These are phyloP conservation scores for Ptilonorhynchus violaceus DNA, from an alignment of 2,113 vertebrate genomes.

Conservation along the genomic window DNA sequence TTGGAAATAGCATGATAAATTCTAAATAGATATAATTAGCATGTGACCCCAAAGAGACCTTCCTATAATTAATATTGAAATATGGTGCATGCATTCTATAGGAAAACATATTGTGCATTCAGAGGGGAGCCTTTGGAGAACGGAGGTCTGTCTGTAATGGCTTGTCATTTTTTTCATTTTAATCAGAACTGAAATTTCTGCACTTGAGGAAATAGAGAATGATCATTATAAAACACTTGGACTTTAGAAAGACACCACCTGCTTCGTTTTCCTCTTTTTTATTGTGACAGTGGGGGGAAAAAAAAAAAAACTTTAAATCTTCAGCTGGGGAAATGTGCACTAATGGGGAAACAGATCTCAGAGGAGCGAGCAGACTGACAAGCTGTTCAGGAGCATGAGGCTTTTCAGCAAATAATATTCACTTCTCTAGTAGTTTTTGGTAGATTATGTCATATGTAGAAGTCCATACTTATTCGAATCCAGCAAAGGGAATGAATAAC, in stretches of 20 bases:
- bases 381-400: neutral
- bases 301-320: neutral
- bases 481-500: neutral
- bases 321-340: neutral
- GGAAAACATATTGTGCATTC: conserved; percentile 27
- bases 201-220: conserved; percentile 7
- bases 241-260: conserved; percentile 1
- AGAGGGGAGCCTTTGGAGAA: neutral
- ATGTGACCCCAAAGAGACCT: conserved; percentile 54
- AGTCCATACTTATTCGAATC: neutral
- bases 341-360: conserved; percentile 26
- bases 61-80: conserved; percentile 49
- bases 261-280: neutral
- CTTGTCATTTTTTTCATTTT: neutral
- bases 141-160: neutral
- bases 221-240: conserved; percentile 21
- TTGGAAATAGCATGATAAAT: conserved; percentile 46
- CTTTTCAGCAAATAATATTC: conserved; percentile 23
- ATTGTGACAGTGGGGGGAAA: neutral
- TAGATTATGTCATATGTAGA: conserved; percentile 4
- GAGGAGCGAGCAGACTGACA: neutral
- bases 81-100: neutral
- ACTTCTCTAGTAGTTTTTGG: neutral
- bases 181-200: neutral
- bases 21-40: conserved; percentile 58